Conservation (phyloP, 2,113 vertebrate genomes). For the Rostratula benghalensis region DNA sequence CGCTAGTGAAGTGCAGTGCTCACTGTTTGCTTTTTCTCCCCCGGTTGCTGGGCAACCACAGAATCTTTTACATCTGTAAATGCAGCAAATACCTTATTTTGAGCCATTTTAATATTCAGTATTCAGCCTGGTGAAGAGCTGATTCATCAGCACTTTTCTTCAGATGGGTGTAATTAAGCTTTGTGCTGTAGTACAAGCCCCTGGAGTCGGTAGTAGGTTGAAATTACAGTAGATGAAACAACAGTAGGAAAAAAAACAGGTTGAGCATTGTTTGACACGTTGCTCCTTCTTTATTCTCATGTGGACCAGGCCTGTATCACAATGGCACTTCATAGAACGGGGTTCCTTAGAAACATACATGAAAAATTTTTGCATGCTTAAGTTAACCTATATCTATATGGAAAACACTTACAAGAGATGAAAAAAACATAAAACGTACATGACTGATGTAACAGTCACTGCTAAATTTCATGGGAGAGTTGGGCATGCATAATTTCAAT, state of each 20-base stretch:
- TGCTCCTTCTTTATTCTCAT: neutral
- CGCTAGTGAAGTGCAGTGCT: neutral
- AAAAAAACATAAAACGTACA: neutral
- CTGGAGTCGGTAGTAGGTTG: slow-evolving; percentile 1
- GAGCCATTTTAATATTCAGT: slow-evolving; percentile 58
- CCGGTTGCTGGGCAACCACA: slow-evolving; percentile 76
- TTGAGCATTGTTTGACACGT: neutral
- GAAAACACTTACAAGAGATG: neutral
- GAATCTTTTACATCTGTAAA: slow-evolving; percentile 60
- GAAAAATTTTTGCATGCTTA: neutral
- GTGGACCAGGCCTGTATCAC: neutral
- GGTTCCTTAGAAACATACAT: neutral
- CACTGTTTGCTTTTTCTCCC: slow-evolving; percentile 55
- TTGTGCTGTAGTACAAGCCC: neutral
- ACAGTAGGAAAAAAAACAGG: neutral
- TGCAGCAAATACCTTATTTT: slow-evolving; percentile 53
- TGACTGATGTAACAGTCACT: neutral
- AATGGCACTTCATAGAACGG: neutral
- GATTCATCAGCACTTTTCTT: slow-evolving; percentile 61
- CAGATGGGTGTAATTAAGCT: slow-evolving; percentile 63
- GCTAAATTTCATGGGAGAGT: neutral
- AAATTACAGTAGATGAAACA: neutral
- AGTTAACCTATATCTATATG: neutral
- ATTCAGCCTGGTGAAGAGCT: slow-evolving; percentile 46
- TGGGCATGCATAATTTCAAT: neutral